phyloP scores from a whole-genome alignment of 2,113 vertebrate species.

The Heliornis fulica region DNA sequence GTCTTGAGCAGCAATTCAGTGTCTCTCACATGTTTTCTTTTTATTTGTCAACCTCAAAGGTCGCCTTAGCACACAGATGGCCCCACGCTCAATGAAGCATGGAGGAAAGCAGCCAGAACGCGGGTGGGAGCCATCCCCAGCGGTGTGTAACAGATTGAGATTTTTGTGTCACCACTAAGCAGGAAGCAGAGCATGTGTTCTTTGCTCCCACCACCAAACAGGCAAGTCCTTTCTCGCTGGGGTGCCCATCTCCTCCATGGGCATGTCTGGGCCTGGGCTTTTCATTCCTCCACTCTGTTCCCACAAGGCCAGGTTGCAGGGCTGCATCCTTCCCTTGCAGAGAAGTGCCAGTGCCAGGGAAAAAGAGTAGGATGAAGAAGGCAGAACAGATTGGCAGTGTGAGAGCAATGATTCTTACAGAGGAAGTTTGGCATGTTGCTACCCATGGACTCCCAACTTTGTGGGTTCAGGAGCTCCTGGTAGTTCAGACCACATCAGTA shows the following conservation, averaged over 20 bases:
- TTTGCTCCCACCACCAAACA: background rate
- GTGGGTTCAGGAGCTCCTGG: background rate
- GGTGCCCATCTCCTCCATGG: background rate
- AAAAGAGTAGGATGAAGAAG: background rate
- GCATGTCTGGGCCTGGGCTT: background rate
- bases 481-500: background rate
- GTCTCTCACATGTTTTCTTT: background rate
- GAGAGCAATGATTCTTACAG: background rate
- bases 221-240: background rate
- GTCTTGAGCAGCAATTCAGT: background rate
- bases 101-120: background rate
- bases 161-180: background rate
- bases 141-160: background rate
- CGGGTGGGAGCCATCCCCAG: background rate
- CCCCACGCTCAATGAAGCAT: background rate
- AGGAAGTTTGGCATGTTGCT: background rate
- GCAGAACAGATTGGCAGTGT: background rate
- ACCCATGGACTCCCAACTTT: background rate
- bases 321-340: background rate
- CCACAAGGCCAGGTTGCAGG: background rate
- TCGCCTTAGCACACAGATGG: background rate
- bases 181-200: background rate
- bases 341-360: background rate
- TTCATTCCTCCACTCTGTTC: background rate
- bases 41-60: background rate